Base-by-base conservation (phyloP, 2,888 invertebrate species). In the Xestoiulus laeticollis region DNA sequence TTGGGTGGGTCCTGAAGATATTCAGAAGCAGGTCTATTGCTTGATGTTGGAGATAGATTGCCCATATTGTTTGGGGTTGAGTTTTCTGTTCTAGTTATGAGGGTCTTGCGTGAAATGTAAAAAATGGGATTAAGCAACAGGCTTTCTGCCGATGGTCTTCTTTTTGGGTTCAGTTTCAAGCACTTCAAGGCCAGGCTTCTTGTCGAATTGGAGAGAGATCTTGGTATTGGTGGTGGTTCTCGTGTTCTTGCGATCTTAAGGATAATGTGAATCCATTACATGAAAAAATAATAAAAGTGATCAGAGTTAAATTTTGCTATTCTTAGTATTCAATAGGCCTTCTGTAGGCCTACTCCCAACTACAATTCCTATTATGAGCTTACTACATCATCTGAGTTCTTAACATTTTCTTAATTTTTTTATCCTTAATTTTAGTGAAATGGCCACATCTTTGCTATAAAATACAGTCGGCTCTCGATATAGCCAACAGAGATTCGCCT, bases 181-280 rank as follows among this genome's bases (percentile, higher is more conserved):
- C 87, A 87, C 33, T 87, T 59, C 16, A 22, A 1, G n/a, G 68
- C 68, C 78, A 87, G 19, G n/a, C 26, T 87, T 32, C 33, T 30
- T 14, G 87, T 87, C 19, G 87, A 87, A 78, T 68, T 87, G 30
- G 87, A 30, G 19, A 87, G 87, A 68, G 19, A 22, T 14, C n/a
- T n/a, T 78, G 87, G 87, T 33, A 87, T 33, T 32, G 14, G 16
- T 16, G 87, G 87, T 14, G 87, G 87, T n/a, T 68, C 32, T 14
- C 1, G 22, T 22, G 87, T 68, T 43, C 68, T 16, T 32, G 68
- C 87, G 68, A 87, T 87, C 87, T 85, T 48, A 84, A 84, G 4
- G 14, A 30, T 30, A 19, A 32, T 22, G 22, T 82, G 16, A 22
- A 8, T 82, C 16, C 83, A 30, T 83, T 59, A 68, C n/a, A n/a